phyloP scores from a whole-genome alignment of 1,140 invertebrate species.

The Leucophenga varia region DNA sequence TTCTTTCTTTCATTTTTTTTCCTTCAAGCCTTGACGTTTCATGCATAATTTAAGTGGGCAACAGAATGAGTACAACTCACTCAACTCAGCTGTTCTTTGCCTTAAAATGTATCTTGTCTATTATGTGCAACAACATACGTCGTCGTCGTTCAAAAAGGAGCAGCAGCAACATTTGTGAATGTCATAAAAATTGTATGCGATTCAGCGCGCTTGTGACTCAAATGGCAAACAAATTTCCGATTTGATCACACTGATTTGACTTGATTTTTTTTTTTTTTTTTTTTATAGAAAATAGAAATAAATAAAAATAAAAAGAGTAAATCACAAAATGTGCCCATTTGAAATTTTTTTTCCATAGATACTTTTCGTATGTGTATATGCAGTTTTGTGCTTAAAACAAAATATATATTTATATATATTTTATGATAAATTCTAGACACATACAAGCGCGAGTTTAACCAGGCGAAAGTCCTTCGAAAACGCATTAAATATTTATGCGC shows the following conservation, averaged over 20 bases:
- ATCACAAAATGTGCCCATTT: too few species aligned
- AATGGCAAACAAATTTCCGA: slow-evolving; percentile 51
- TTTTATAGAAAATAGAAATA: slow-evolving; percentile 12
- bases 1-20: too few species aligned
- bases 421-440: slow-evolving; percentile 50
- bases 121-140: slow-evolving; percentile 32
- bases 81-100: slow-evolving; percentile 18
- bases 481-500: slow-evolving; percentile 47
- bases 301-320: too few species aligned
- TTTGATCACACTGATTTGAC: slow-evolving; percentile 44
- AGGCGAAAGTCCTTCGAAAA: too few species aligned
- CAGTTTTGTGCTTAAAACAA: too few species aligned
- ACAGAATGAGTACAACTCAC: slow-evolving; percentile 10
- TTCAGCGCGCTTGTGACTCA: slow-evolving; percentile 52
- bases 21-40: slow-evolving; percentile 45
- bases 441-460: slow-evolving; percentile 20
- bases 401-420: neutral
- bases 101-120: neutral
- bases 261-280: slow-evolving; percentile 17
- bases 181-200: slow-evolving; percentile 54
- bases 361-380: neutral
- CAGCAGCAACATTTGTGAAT: slow-evolving; percentile 52
- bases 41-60: slow-evolving; percentile 52
- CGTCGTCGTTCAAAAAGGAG: too few species aligned
- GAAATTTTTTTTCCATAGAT: too few species aligned